Base-by-base conservation (phyloP, 2,888 invertebrate genomes). In the Agrotis ipsilon region DNA sequence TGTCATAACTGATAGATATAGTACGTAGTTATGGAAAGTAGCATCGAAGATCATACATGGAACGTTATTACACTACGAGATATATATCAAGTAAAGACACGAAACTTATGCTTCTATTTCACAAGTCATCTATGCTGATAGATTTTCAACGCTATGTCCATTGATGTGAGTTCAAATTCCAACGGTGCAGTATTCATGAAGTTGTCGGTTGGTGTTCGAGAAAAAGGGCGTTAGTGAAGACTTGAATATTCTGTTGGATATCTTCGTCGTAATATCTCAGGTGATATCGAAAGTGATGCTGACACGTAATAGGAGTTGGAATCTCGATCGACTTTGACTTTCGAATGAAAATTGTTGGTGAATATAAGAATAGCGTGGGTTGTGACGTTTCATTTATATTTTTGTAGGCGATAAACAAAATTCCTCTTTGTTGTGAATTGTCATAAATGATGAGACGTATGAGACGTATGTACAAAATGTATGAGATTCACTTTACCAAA, bases 11-110 rank as follows among this genome's bases (percentile, higher is more conserved):
- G 62, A 70, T 64, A 63, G 27, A 72, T 77, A 61, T 63, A 62
- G n/a, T 39, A 58, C 19, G 63, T 21, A 68, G 65, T 68, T 83
- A 82, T 59, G 61, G 60, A 71, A 64, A 76, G 46, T 54, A 54
- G n/a, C 39, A 58, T 71, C 66, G 57, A 65, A 54, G 64, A 68
- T 73, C 61, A 59, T 67, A 66, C 52, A 67, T 57, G 59, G 51
- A 61, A 63, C 51, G 39, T 68, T 80, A 83, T 68, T 66, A 72
- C 48, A 67, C 21, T 46, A 57, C 51, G 51, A 65, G 58, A 64
- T 70, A 68, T 27, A 16, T 48, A 55, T 62, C 6, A 48, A 66
- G 48, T 43, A 19, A 52, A 63, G 45, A 75, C 45, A 48, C 55
- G 59, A 81, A 67, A 52, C 62, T 11, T 48, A 46, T 51, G 54